Evolutionary conservation across 2,113 vertebrate species (phyloP), one percentile per base, ranked within the genome.

Genomic region (Stigmatopora nigra): DNA sequence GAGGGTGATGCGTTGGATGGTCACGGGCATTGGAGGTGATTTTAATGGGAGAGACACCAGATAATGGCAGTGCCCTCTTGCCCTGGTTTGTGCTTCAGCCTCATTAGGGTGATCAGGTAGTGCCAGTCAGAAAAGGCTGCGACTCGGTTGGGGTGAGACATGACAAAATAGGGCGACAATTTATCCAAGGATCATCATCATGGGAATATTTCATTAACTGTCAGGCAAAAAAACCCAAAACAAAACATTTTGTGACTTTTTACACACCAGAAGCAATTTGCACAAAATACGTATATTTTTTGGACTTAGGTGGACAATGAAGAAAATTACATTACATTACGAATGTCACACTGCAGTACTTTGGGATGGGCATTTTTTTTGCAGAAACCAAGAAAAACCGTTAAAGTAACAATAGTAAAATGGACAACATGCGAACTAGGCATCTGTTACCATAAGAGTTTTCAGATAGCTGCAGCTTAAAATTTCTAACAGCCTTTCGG

Each of bases 41-140:
- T 87, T 87, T 89, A 86, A 89, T 75, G 79, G 88, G 79, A 80
- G 78, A 87, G 81, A 82, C 79, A 78, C 83, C 72, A 82, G 88
- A 85, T 84, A 80, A 89, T 91, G 72, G 82, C 72, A 68, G 66
- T 86, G 89, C 84, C 88, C 90, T 90, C 84, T 87, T 72, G 86
- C 87, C 91, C 84, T 16, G 68, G 74, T 87, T 78, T 78, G 79
- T 82, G 82, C 71, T 82, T 78, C 44, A 52, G 83, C 73, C 88
- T 93, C 83, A 76, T 91, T 90, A 90, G 82, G 82, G 77, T 84
- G 84, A 77, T 77, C 80, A 66, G 64, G 75, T 86, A 73, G 83
- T 80, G 88, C 66, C 76, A 78, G 68, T 85, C 84, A 80, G 69
- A 73, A 76, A 78, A 64, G 48, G 78, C 76, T 59, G 75, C 8